phyloP scores from a whole-genome alignment of 2,888 invertebrate species.

The Drosophila colorata region DNA sequence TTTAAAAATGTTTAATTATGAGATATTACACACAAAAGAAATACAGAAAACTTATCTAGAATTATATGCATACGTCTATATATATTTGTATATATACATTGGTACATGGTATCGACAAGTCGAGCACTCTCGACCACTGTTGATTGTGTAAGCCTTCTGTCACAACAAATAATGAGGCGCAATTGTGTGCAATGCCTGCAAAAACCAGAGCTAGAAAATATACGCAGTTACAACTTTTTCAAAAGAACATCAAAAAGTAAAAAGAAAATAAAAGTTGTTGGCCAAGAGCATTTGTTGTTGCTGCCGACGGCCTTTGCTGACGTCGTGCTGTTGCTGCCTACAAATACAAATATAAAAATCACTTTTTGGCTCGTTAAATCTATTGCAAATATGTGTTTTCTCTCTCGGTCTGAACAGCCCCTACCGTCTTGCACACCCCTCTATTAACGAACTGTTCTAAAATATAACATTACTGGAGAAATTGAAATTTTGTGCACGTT shows the following conservation, averaged over 20 bases:
- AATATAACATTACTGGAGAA: constrained; percentile 68
- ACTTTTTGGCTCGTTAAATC: constrained; percentile 73
- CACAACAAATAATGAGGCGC: constrained; percentile 8
- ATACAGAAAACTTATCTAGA: too few species aligned
- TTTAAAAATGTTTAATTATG: too few species aligned
- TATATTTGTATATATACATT: too few species aligned
- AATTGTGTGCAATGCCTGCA: constrained; percentile 1
- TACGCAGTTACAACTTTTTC: constrained; percentile 25
- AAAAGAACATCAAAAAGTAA: constrained; percentile 8
- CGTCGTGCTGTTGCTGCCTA: constrained; percentile 28
- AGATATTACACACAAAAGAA: too few species aligned
- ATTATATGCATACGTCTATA: too few species aligned
- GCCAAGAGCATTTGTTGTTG: constrained; percentile 12
- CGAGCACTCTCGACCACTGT: neutral
- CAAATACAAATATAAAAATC: constrained; percentile 50
- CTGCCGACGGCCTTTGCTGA: constrained; percentile 26
- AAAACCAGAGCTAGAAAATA: neutral
- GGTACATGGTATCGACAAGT: neutral
- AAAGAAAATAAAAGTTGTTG: constrained; percentile 33
- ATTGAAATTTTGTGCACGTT: constrained; percentile 79
- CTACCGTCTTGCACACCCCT: neutral
- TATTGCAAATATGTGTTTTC: constrained; percentile 62
- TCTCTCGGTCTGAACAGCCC: neutral
- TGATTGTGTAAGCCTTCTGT: neutral
- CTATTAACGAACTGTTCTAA: constrained; percentile 43